phyloP scores from a whole-genome alignment of 2,797 vertebrate genomes.

The Simalia tracyae region DNA sequence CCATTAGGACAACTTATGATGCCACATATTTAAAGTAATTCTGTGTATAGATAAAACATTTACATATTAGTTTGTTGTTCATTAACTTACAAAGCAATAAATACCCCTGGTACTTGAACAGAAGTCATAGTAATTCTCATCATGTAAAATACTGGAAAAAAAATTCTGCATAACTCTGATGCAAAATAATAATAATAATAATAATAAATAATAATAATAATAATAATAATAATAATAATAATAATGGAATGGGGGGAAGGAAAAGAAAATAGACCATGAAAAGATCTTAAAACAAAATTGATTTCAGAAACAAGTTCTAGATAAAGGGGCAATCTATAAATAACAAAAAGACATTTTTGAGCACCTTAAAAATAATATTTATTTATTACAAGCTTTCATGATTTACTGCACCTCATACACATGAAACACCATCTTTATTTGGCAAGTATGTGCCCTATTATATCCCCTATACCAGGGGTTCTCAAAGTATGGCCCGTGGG shows the following conservation, averaged over 20 bases:
- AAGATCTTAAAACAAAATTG: not conserved
- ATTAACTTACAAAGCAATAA: not conserved
- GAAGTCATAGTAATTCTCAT: not conserved
- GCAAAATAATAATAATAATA: not conserved
- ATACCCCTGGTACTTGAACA: not conserved
- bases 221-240: not conserved
- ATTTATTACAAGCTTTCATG: not conserved
- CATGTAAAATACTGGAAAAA: not conserved
- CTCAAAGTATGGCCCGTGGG: no score
- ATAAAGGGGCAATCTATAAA: not conserved
- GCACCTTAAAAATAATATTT: not conserved
- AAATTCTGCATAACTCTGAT: not conserved
- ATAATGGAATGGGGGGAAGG: not conserved
- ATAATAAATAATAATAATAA: no score
- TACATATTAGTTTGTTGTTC: not conserved
- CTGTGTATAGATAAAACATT: not conserved
- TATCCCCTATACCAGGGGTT: no score
- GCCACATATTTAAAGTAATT: no score
- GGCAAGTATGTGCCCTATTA: not conserved
- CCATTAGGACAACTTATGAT: no score
- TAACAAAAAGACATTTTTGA: not conserved
- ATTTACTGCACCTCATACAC: not conserved
- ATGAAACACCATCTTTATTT: not conserved
- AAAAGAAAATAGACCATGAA: not conserved
- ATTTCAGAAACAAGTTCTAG: not conserved